These are phyloP conservation scores for Anneissia japonica DNA, from an alignment of 35 echinoderm and acorn worm species.

Conservation along the genomic window DNA sequence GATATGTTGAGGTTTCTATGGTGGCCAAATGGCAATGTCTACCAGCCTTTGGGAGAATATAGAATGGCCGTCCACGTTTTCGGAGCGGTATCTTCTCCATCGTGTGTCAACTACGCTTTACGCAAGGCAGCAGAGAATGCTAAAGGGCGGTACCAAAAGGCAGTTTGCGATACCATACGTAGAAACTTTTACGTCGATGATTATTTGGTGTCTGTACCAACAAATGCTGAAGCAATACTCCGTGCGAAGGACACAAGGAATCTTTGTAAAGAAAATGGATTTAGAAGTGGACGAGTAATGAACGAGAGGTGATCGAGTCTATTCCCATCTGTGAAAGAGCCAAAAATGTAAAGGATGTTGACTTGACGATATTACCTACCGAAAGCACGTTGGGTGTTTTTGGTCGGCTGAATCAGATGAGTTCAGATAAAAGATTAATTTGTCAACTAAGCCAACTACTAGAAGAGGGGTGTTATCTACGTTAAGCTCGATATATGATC, in stretches of 20 bases:
- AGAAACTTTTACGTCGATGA: conserved; percentile 62
- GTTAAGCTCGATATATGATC: conserved; percentile 39
- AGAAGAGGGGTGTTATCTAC: conserved; percentile 26
- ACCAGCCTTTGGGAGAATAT: not conserved
- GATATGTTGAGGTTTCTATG: not conserved
- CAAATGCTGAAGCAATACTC: not conserved
- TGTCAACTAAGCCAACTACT: conserved; percentile 6
- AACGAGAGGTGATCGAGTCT: conserved; percentile 6
- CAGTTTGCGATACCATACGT: conserved; percentile 29
- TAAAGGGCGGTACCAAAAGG: not conserved
- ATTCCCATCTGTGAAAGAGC: conserved; percentile 24
- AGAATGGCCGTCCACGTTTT: conserved; percentile 48
- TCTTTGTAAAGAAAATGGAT: conserved; percentile 24
- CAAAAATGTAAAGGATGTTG: conserved; percentile 4
- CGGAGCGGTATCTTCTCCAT: conserved; percentile 41
- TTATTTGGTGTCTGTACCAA: conserved; percentile 34
- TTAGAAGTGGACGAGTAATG: conserved; percentile 51
- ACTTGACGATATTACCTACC: not conserved
- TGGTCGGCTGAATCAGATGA: conserved; percentile 20
- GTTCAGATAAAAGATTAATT: not conserved
- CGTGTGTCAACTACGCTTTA: conserved; percentile 36
- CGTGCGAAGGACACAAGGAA: conserved; percentile 9
- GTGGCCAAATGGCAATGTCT: not conserved
- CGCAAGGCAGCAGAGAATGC: conserved; percentile 13
- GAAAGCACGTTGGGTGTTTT: not conserved